Evolutionary conservation across 2,113 vertebrate species (phyloP).

Genomic region (Phoenicopterus ruber): DNA sequence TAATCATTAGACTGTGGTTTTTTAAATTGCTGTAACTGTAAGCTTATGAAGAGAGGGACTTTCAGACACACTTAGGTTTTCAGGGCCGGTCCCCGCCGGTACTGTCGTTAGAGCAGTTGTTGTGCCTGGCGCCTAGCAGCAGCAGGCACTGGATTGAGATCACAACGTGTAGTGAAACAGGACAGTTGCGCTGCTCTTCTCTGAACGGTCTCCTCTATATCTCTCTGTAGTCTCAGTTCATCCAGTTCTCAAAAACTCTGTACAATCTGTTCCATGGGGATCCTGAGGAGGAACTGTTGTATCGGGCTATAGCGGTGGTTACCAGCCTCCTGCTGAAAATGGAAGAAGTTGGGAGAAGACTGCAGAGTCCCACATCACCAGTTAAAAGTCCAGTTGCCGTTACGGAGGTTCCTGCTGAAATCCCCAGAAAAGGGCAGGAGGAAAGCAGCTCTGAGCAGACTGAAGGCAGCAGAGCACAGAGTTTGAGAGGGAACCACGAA

Average conservation of each 20-base stretch:
- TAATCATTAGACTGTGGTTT: background rate
- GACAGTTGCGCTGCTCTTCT: background rate
- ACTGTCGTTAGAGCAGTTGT: background rate
- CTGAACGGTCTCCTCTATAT: background rate
- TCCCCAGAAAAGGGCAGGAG: background rate
- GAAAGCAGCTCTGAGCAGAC: background rate
- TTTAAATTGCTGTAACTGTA: background rate
- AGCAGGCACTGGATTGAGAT: background rate
- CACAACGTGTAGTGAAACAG: background rate
- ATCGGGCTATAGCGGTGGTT: slow-evolving; percentile 87
- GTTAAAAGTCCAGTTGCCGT: background rate
- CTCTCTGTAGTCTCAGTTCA: slow-evolving; percentile 86
- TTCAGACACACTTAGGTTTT: background rate
- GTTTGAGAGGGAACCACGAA: slow-evolving; percentile 64
- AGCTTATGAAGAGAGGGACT: background rate
- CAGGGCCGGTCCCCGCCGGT: background rate
- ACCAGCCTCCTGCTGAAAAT: slow-evolving; percentile 83
- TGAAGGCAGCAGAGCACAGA: background rate
- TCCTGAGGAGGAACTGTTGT: slow-evolving; percentile 88
- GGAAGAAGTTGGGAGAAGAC: slow-evolving; percentile 71
- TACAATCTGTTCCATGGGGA: slow-evolving; percentile 93
- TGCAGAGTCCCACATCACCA: slow-evolving; percentile 62
- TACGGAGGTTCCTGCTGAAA: background rate
- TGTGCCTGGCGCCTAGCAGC: background rate
- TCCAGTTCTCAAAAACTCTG: slow-evolving; percentile 94